These are phyloP conservation scores for Ennomos fuscantarius DNA, from an alignment of 2,888 invertebrate genomes.

Conservation along the genomic window DNA sequence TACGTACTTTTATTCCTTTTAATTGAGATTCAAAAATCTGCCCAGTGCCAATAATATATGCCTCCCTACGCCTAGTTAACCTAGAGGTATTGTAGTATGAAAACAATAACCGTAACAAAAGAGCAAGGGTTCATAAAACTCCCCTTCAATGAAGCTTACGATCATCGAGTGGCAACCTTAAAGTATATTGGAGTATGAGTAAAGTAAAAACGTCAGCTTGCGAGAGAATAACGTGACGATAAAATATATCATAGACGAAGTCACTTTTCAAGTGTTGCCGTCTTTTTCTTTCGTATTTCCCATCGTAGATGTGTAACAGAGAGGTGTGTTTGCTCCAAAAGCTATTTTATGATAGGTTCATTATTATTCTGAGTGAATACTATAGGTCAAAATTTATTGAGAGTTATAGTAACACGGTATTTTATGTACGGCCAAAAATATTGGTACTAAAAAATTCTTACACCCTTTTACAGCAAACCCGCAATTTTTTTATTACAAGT, in stretches of 20 bases:
- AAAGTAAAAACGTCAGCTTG: slow-evolving; percentile 44
- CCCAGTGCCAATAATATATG: too few species aligned
- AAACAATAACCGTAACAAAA: slow-evolving; percentile 6
- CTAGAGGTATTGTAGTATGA: background rate
- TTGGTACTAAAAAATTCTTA: too few species aligned
- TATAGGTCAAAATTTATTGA: slow-evolving; percentile 32
- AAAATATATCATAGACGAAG: slow-evolving; percentile 38
- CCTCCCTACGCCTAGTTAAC: too few species aligned
- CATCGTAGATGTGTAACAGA: slow-evolving; percentile 18
- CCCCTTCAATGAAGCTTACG: slow-evolving; percentile 20
- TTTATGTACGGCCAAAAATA: background rate
- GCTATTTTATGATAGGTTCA: slow-evolving; percentile 24
- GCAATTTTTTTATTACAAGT: too few species aligned
- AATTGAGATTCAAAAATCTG: too few species aligned
- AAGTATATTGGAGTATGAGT: slow-evolving; percentile 26
- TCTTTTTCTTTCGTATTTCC: slow-evolving; percentile 20
- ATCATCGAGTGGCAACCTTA: slow-evolving; percentile 28
- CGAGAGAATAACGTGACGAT: slow-evolving; percentile 39
- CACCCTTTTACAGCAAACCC: too few species aligned
- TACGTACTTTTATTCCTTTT: too few species aligned
- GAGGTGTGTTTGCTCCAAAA: slow-evolving; percentile 14
- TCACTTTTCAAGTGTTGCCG: slow-evolving; percentile 21
- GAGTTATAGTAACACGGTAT: slow-evolving; percentile 5
- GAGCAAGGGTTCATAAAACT: slow-evolving; percentile 11
- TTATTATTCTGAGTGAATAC: slow-evolving; percentile 24